These are phyloP conservation scores for Laticauda colubrina DNA, from an alignment of 2,113 vertebrate genomes.

Conservation along the genomic window DNA sequence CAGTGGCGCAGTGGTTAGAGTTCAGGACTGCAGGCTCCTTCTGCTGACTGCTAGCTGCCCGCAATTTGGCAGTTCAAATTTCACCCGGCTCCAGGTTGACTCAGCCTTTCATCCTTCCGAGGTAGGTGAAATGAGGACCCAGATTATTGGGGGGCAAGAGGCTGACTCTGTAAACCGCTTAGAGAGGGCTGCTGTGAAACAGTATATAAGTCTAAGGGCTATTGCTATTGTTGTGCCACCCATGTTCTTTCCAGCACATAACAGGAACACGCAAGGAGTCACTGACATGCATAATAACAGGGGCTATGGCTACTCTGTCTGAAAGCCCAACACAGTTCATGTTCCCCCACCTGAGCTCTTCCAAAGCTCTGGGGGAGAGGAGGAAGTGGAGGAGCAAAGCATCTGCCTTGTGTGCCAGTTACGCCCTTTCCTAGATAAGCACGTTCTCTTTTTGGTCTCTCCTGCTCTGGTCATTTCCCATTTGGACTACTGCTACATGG, in stretches of 20 bases:
- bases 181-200: no score
- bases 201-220: no score
- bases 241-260: neutral
- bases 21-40: no score
- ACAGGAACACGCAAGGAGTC: neutral
- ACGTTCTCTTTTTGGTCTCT: neutral
- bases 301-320: neutral
- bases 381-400: neutral
- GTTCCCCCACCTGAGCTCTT: neutral
- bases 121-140: no score
- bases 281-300: neutral
- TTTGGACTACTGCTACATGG: neutral
- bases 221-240: neutral
- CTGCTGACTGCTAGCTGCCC: no score
- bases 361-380: neutral
- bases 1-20: accelerated
- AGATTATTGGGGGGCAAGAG: no score
- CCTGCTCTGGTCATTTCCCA: neutral
- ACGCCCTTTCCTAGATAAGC: neutral
- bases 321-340: neutral
- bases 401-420: neutral
- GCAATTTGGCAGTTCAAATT: no score
- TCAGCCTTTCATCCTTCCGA: no score
- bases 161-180: no score
- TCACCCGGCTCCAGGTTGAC: no score